These are phyloP conservation scores for Tarsius wallacei DNA, from an alignment of 2,797 vertebrate genomes.

Conservation along the genomic window DNA sequence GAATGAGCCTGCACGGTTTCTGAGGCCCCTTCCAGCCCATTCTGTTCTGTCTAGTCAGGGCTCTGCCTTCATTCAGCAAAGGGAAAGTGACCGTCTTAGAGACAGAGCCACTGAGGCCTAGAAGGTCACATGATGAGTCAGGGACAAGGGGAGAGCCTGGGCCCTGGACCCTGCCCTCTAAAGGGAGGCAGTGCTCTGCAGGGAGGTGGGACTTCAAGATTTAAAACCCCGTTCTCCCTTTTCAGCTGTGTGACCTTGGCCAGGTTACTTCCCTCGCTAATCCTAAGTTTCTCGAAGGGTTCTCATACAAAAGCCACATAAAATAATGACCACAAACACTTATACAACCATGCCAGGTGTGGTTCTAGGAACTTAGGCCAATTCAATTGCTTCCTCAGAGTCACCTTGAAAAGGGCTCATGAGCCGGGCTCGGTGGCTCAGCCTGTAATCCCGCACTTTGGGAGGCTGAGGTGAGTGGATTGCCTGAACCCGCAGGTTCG, in stretches of 20 bases:
- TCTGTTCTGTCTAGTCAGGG: rapidly evolving
- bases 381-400: rapidly evolving
- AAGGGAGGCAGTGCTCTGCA: rapidly evolving
- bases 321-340: not conserved
- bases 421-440: no score
- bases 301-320: not conserved
- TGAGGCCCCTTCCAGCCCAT: not conserved
- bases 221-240: not conserved
- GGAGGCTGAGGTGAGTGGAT: no score
- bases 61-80: not conserved
- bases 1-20: not conserved
- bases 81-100: not conserved
- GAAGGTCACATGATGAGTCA: not conserved
- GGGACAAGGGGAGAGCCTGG: not conserved
- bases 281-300: not conserved
- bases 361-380: rapidly evolving
- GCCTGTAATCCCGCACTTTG: no score
- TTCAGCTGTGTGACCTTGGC: not conserved
- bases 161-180: not conserved
- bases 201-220: not conserved
- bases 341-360: rapidly evolving
- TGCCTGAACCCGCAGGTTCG: no score
- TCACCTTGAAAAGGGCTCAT: not conserved
- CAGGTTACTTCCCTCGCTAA: not conserved
- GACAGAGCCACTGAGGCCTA: not conserved